Percentiles rank a stretch among this genome's conserved stretches.
Conservation (phyloP, 2,113 vertebrate species). For the Cervus canadensis region DNA sequence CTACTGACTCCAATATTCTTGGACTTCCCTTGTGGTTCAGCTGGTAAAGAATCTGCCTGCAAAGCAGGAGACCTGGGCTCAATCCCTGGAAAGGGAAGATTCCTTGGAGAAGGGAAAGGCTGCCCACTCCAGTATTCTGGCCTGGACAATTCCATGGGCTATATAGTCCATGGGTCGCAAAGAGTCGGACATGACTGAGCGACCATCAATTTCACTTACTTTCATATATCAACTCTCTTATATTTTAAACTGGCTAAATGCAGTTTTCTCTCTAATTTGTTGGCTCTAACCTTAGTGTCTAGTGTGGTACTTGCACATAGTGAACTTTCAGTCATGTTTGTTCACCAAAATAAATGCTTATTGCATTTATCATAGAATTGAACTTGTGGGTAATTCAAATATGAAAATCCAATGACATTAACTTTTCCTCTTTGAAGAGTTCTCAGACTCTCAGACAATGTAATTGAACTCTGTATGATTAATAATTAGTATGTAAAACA, state of each 20-base stretch:
- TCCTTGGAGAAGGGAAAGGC: not conserved
- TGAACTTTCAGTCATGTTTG: not conserved
- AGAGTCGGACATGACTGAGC: not conserved
- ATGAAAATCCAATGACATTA: not conserved
- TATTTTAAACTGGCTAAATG: not conserved
- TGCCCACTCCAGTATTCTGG: not conserved
- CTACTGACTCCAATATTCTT: not conserved
- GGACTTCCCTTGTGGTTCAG: not conserved
- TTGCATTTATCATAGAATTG: not conserved
- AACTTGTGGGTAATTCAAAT: not conserved
- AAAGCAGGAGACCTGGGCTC: not conserved
- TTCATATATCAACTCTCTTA: not conserved
- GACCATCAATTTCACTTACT: not conserved
- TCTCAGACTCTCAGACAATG: not conserved
- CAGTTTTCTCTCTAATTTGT: not conserved
- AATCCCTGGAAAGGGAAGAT: not conserved
- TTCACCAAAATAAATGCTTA: not conserved
- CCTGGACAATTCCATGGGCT: not conserved
- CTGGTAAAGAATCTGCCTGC: not conserved
- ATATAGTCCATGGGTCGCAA: not conserved
- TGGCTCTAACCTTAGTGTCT: not conserved
- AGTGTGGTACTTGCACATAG: not conserved
- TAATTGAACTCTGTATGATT: not conserved
- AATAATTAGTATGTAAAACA: not conserved
- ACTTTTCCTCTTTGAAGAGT: not conserved